Conservation (phyloP, 2,113 vertebrate species). For the Coracopsis vasa region DNA sequence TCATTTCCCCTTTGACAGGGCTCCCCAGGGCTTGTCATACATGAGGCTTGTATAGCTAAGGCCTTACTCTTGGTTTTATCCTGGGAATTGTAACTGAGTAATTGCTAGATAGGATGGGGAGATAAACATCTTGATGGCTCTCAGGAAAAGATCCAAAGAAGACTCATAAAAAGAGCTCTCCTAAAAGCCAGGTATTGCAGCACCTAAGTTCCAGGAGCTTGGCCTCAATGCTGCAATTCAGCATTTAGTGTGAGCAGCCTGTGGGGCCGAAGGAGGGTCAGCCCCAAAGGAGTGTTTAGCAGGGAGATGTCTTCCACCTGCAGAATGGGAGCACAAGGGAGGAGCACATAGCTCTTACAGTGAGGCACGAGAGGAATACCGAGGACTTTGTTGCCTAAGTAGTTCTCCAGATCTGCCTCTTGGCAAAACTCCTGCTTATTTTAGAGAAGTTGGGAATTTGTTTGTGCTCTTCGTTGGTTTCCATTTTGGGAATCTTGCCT, state of each 20-base stretch:
- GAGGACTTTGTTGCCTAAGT: not conserved
- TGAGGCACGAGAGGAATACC: not conserved
- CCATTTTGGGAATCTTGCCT: not conserved
- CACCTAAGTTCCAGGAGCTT: not conserved
- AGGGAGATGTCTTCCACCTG: not conserved
- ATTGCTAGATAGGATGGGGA: not conserved
- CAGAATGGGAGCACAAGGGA: not conserved
- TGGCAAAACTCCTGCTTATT: not conserved
- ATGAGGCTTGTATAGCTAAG: not conserved
- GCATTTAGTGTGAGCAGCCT: not conserved
- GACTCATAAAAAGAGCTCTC: not conserved
- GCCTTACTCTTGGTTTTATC: not conserved
- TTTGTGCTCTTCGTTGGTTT: not conserved
- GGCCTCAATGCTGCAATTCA: not conserved
- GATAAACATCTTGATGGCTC: not conserved
- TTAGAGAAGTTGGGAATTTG: not conserved
- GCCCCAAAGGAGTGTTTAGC: not conserved
- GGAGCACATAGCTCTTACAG: not conserved
- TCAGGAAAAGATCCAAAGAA: not conserved
- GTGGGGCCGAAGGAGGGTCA: not conserved
- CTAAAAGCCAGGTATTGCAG: not conserved
- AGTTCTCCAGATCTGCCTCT: not conserved
- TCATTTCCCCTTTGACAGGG: conserved; percentile 13
- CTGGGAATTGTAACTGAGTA: not conserved
- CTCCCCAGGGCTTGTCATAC: conserved; percentile 22